Evolutionary conservation across 2,888 invertebrate genomes (phyloP).

Genomic region (Chymomyza fuscimana): DNA sequence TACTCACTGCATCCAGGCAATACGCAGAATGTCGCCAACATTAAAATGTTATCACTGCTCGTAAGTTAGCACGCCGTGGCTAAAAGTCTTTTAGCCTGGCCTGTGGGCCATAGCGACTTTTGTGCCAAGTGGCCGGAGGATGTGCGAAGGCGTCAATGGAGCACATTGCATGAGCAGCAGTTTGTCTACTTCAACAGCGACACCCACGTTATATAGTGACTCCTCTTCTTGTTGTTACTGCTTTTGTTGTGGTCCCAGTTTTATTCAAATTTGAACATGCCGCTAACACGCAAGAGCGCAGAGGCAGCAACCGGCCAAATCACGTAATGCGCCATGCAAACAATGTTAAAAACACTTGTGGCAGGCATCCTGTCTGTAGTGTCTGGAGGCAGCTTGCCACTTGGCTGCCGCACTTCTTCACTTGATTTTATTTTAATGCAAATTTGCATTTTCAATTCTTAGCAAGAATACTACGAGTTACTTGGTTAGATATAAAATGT

Average conservation of each 20-base stretch:
- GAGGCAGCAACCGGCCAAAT: constrained; percentile 54
- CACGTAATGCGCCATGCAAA: constrained; percentile 74
- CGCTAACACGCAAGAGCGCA: constrained; percentile 52
- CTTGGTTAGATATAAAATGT: background rate
- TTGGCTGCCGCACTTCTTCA: constrained; percentile 26
- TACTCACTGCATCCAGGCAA: constrained; percentile 13
- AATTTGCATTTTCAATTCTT: constrained; percentile 63
- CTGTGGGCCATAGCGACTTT: constrained; percentile 25
- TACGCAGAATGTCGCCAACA: constrained; percentile 52
- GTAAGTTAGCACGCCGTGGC: constrained; percentile 28
- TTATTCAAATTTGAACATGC: constrained; percentile 70
- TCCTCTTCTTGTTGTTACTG: constrained; percentile 13
- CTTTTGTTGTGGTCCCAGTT: constrained; percentile 34
- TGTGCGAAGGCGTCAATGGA: constrained; percentile 48
- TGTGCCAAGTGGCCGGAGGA: constrained; percentile 6
- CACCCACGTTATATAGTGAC: constrained; percentile 33
- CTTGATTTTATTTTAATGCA: constrained; percentile 53
- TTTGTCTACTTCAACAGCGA: constrained; percentile 18
- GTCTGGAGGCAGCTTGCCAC: background rate
- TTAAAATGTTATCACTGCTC: constrained; percentile 10
- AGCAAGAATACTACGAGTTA: background rate
- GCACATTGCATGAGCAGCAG: constrained; percentile 15
- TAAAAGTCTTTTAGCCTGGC: constrained; percentile 39
- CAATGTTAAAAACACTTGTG: constrained; percentile 71
- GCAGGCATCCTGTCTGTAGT: constrained; percentile 10